A percentile compares a stretch with the other conserved stretches of the same genome.
Conservation (phyloP, 2,888 invertebrate genomes). For the Tryphoninae sp. region DNA sequence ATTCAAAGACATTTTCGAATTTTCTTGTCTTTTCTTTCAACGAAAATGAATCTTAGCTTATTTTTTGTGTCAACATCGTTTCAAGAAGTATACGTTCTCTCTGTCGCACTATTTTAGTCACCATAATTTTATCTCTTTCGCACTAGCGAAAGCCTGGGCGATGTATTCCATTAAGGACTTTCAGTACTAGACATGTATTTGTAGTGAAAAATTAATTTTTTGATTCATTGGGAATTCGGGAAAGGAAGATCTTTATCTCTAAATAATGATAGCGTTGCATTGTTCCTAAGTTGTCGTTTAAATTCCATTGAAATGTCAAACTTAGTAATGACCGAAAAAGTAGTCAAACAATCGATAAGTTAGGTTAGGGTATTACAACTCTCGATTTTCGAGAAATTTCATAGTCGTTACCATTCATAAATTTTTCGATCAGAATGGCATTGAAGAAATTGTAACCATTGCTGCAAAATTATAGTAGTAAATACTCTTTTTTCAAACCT, state of each 20-base stretch:
- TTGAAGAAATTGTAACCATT: neutral
- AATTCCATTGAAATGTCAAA: neutral
- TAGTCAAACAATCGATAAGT: neutral
- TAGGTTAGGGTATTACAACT: neutral
- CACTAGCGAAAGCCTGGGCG: neutral
- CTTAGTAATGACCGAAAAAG: neutral
- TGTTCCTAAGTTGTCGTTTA: neutral
- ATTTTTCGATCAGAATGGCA: neutral
- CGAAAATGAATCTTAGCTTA: neutral
- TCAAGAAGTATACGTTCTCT: neutral
- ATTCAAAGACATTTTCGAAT: neutral
- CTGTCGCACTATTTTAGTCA: neutral
- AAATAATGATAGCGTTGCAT: neutral
- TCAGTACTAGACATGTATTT: no score
- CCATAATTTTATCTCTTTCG: neutral
- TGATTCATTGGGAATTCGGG: neutral
- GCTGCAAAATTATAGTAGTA: neutral
- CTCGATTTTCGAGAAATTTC: neutral
- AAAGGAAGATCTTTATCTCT: neutral
- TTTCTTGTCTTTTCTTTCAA: neutral
- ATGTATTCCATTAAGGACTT: neutral
- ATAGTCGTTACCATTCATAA: neutral
- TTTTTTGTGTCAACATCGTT: neutral
- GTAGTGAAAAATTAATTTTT: neutral
- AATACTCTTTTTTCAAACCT: neutral